These are phyloP conservation scores for Acronicta leporina DNA, from an alignment of 2,888 invertebrate genomes.

Conservation along the genomic window DNA sequence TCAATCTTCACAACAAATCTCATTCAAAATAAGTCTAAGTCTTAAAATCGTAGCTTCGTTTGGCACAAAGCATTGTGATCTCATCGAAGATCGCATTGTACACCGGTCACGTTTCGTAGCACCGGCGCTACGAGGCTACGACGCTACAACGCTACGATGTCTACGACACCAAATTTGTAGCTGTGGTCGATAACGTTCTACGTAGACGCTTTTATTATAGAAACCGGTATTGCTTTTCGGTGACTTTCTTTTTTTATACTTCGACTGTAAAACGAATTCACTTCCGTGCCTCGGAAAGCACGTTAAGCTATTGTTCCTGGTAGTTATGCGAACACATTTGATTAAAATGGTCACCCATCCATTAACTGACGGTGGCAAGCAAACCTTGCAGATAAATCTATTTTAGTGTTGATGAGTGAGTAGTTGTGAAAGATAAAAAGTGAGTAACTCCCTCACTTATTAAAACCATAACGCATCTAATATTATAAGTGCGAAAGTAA, in stretches of 20 bases:
- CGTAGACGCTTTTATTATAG: constrained; percentile 46
- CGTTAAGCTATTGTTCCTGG: too few species aligned
- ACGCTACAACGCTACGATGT: constrained; percentile 46
- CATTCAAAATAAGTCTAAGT: constrained; percentile 21
- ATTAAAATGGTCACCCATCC: too few species aligned
- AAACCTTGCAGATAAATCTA: too few species aligned
- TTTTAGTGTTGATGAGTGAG: too few species aligned
- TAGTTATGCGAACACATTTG: too few species aligned
- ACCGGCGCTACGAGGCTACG: constrained; percentile 41
- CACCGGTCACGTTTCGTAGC: constrained; percentile 52
- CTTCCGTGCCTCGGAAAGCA: too few species aligned
- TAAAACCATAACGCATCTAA: too few species aligned
- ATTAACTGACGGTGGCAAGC: too few species aligned
- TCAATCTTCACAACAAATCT: constrained; percentile 10
- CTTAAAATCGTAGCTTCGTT: constrained; percentile 42
- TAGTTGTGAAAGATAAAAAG: too few species aligned
- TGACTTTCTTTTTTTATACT: constrained; percentile 17
- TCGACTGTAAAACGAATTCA: constrained; percentile 1
- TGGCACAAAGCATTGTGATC: constrained; percentile 51
- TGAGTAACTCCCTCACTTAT: too few species aligned
- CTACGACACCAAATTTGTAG: constrained; percentile 53
- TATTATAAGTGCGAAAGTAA: too few species aligned
- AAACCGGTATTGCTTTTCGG: constrained; percentile 27
- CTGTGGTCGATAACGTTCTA: constrained; percentile 42
- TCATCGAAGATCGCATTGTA: constrained; percentile 51